A percentile compares a stretch with the other conserved stretches of the same genome.
These are phyloP conservation scores for Amaurobius ferox DNA, from an alignment of 2,888 invertebrate genomes.

Conservation along the genomic window DNA sequence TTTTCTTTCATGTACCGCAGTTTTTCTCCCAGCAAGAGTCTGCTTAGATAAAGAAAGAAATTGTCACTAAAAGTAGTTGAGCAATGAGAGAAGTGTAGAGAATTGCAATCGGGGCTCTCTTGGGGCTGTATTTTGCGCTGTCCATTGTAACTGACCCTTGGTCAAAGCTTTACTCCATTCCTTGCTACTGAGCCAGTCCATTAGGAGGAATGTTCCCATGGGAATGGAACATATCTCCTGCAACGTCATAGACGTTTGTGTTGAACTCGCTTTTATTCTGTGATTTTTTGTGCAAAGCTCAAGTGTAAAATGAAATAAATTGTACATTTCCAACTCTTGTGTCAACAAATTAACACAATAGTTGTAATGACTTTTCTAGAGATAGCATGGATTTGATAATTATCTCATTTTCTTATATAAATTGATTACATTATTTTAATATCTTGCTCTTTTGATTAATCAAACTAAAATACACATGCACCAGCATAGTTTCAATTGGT, in stretches of 20 bases:
- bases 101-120: slow-evolving; percentile 52
- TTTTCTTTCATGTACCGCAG: slow-evolving; percentile 29
- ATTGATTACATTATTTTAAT: too few species aligned
- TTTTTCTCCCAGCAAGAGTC: slow-evolving; percentile 21
- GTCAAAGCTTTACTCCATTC: slow-evolving; percentile 47
- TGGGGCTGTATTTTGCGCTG: slow-evolving; percentile 42
- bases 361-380: too few species aligned
- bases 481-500: too few species aligned
- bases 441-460: too few species aligned
- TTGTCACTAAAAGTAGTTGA: slow-evolving; percentile 45
- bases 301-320: too few species aligned
- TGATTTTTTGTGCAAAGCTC: too few species aligned
- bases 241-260: slow-evolving; percentile 54
- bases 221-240: slow-evolving; percentile 37
- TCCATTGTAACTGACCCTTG: slow-evolving; percentile 66
- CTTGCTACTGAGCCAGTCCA: slow-evolving; percentile 60
- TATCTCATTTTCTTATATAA: too few species aligned
- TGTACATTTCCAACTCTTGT: too few species aligned
- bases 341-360: too few species aligned
- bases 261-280: too few species aligned
- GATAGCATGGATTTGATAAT: too few species aligned
- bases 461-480: too few species aligned
- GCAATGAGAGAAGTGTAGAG: slow-evolving; percentile 40
- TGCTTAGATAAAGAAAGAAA: slow-evolving; percentile 35
- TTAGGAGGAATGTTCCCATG: slow-evolving; percentile 49